These are phyloP conservation scores for Luidia sarsii DNA, from an alignment of 53 echinoderm and acorn worm genomes.

Conservation along the genomic window DNA sequence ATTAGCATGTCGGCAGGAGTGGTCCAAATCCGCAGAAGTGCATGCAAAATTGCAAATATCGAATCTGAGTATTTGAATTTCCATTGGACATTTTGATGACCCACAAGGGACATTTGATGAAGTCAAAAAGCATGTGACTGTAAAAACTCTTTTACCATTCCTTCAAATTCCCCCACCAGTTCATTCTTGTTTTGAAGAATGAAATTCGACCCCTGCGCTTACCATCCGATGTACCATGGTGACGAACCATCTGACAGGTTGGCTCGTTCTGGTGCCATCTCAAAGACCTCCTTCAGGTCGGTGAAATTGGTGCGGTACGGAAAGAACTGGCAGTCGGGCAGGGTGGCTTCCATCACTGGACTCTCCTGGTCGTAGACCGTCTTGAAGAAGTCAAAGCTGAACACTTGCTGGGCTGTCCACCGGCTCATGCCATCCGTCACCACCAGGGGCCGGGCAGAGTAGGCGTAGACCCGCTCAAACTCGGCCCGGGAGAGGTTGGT, in stretches of 20 bases:
- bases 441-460: slow-evolving; percentile 73
- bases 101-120: too few relatives aligned
- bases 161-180: too few relatives aligned
- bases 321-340: slow-evolving; percentile 86
- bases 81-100: too few relatives aligned
- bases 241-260: slow-evolving; percentile 72
- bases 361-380: slow-evolving; percentile 69
- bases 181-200: too few relatives aligned
- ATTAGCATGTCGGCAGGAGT: too few relatives aligned
- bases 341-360: slow-evolving; percentile 63
- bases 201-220: slow-evolving; percentile 41
- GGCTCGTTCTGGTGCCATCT: slow-evolving; percentile 82
- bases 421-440: slow-evolving; percentile 76
- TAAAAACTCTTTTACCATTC: too few relatives aligned
- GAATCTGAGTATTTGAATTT: too few relatives aligned
- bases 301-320: slow-evolving; percentile 85
- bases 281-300: slow-evolving; percentile 75
- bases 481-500: slow-evolving; percentile 53
- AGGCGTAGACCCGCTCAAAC: slow-evolving; percentile 76
- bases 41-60: too few relatives aligned
- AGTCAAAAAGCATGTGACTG: too few relatives aligned
- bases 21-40: too few relatives aligned
- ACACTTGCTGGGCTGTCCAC: slow-evolving; percentile 79
- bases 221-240: slow-evolving; percentile 99
- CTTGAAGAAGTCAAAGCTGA: slow-evolving; percentile 90